Evolutionary conservation across 2,888 invertebrate species (phyloP).

Genomic region (Orchesella flavescens): DNA sequence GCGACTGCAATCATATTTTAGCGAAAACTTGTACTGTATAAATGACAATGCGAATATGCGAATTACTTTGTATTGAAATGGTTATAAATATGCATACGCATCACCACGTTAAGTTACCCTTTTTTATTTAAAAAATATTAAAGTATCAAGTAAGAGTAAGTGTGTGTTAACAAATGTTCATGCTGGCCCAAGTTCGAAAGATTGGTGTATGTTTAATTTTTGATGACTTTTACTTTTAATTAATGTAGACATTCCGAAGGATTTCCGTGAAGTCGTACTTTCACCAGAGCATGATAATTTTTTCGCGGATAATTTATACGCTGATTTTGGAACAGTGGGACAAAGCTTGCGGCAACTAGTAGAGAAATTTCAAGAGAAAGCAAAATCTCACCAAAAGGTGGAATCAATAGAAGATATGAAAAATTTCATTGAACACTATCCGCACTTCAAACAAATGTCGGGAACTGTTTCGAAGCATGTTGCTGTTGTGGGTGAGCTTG

Average conservation of each 20-base stretch:
- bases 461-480: constrained; percentile 98
- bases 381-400: constrained; percentile 95
- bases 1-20: too few relatives aligned
- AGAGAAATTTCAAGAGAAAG: constrained; percentile 97
- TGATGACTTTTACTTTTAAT: neutral
- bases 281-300: constrained; percentile 98
- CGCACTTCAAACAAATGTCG: constrained; percentile 87
- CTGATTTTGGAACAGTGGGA: constrained; percentile 99
- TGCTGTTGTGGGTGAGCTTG: constrained; percentile 95
- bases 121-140: too few relatives aligned
- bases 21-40: too few relatives aligned
- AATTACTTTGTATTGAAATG: too few relatives aligned
- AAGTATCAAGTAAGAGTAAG: too few relatives aligned
- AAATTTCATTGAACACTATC: constrained; percentile 94
- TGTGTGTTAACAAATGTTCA: too few relatives aligned
- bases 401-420: constrained; percentile 99
- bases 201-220: too few relatives aligned
- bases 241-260: constrained; percentile 82
- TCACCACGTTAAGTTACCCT: too few relatives aligned
- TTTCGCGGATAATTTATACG: constrained; percentile 90
- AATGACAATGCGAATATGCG: too few relatives aligned
- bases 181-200: too few relatives aligned
- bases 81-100: too few relatives aligned
- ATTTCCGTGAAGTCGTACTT: constrained; percentile 92
- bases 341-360: constrained; percentile 94